Evolutionary conservation across 2,797 vertebrate genomes (phyloP).

Genomic region (Thamnophis elegans): DNA sequence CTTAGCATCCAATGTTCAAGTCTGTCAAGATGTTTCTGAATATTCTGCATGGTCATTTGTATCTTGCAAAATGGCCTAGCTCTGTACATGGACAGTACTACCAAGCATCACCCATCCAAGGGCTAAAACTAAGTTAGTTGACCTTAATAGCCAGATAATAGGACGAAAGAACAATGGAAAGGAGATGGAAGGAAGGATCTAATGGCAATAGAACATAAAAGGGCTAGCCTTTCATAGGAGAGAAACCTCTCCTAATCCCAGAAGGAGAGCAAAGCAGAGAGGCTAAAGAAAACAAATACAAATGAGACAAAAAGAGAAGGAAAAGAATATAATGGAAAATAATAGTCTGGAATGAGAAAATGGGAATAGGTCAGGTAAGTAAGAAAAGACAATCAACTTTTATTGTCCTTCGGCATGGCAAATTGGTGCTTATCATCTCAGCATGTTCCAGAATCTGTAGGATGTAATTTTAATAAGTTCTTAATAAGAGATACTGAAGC

Average conservation of each 20-base stretch:
- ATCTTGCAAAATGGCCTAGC: neutral
- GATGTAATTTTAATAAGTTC: neutral
- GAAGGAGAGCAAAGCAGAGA: conserved; percentile 13
- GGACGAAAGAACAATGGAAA: neutral
- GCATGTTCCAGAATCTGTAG: neutral
- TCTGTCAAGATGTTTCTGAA: too few relatives aligned
- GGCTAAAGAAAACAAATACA: neutral
- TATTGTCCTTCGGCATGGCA: conserved; percentile 19
- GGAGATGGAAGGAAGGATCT: neutral
- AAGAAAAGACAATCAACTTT: conserved; percentile 33
- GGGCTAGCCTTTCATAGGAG: conserved; percentile 1
- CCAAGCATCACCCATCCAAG: neutral
- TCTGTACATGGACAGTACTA: neutral
- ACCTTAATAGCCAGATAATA: neutral
- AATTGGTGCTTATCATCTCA: neutral
- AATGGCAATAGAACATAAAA: conserved; percentile 7
- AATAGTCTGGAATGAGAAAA: conserved; percentile 15
- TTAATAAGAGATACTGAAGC: neutral
- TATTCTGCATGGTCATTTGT: neutral
- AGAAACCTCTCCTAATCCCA: neutral
- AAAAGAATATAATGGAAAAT: conserved; percentile 6
- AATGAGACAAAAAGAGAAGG: conserved; percentile 13
- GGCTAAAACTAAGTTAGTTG: neutral
- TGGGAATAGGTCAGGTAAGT: conserved; percentile 25
- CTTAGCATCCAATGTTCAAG: too few relatives aligned